Evolutionary conservation across 2,113 vertebrate species (phyloP).

Genomic region (Heptranchias perlo): DNA sequence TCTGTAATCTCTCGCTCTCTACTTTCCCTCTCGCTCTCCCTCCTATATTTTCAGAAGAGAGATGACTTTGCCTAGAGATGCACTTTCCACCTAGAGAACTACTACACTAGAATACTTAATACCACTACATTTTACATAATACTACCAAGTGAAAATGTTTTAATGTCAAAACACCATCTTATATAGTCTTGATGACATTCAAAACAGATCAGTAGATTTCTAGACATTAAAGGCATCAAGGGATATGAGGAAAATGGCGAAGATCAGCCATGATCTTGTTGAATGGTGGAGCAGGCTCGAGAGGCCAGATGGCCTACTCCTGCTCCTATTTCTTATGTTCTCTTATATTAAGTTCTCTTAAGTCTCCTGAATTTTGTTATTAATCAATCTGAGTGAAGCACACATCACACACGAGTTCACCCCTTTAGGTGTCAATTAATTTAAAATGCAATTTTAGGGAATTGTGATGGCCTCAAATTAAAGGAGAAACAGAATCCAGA

Average conservation of each 20-base stretch:
- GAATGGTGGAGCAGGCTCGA: no score
- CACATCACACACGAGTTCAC: not conserved
- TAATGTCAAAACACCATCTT: not conserved
- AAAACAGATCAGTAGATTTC: no score
- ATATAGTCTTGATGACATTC: not conserved
- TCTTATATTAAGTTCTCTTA: no score
- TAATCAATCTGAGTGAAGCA: not conserved
- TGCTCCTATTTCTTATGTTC: no score
- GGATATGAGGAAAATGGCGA: no score
- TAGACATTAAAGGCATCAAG: no score
- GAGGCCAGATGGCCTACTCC: no score
- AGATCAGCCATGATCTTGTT: no score
- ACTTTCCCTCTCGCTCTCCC: not conserved
- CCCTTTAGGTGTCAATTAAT: not conserved
- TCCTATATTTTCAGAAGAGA: not conserved
- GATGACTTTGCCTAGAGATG: not conserved
- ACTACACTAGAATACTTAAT: not conserved
- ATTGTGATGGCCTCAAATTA: not conserved
- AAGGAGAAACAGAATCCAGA: not conserved
- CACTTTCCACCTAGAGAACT: not conserved
- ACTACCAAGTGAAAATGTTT: not conserved
- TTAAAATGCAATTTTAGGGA: not conserved
- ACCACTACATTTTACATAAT: not conserved
- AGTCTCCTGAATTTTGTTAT: not conserved
- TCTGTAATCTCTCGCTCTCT: not conserved